phyloP scores from a whole-genome alignment of 1,140 invertebrate genomes.

The Macrocentrus cingulum region DNA sequence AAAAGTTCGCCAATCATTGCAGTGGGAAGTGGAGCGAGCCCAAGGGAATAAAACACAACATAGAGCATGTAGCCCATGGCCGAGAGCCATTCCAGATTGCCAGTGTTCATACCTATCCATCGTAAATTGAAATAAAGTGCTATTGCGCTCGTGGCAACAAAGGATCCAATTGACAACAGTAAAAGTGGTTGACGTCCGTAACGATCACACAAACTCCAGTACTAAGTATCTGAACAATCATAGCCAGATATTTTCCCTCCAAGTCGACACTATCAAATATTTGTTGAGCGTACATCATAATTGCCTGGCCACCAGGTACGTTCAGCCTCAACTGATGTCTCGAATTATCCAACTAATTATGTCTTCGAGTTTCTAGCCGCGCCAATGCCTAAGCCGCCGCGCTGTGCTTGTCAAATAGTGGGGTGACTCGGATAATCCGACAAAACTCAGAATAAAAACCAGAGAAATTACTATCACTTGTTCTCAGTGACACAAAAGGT shows the following conservation, averaged over 20 bases:
- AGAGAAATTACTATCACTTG: constrained; percentile 58
- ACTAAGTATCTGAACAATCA: constrained; percentile 66
- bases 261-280: constrained; percentile 65
- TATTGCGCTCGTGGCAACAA: constrained; percentile 45
- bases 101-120: constrained; percentile 50
- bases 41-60: constrained; percentile 67
- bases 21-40: constrained; percentile 70
- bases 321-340: constrained; percentile 60
- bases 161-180: constrained; percentile 61
- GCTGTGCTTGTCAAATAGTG: constrained; percentile 64
- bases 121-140: constrained; percentile 63
- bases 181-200: constrained; percentile 69
- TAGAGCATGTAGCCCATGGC: constrained; percentile 65
- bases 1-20: constrained; percentile 74
- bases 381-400: constrained; percentile 63
- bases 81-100: constrained; percentile 61
- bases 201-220: constrained; percentile 65
- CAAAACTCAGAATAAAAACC: constrained; percentile 63
- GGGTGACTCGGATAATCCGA: constrained; percentile 74
- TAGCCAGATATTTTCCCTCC: constrained; percentile 59
- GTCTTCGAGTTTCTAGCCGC: constrained; percentile 55
- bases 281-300: constrained; percentile 70
- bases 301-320: constrained; percentile 68
- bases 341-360: constrained; percentile 66
- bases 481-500: constrained; percentile 60